Conservation (phyloP, 2,113 vertebrate genomes). For the Gracilinanus agilis region DNA sequence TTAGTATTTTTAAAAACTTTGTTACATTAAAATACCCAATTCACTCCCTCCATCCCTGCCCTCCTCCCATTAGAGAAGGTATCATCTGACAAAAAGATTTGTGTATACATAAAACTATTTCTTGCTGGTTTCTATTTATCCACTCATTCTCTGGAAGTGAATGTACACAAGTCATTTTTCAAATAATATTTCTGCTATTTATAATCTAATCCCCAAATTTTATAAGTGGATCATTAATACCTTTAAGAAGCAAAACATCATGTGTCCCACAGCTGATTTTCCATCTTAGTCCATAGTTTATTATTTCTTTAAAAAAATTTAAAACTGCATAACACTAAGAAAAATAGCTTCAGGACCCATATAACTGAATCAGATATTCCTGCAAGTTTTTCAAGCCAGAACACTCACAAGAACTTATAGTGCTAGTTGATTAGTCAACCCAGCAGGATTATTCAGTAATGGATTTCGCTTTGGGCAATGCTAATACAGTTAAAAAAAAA, state of each 20-base stretch:
- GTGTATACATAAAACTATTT: too few relatives aligned
- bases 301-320: neutral
- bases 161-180: too few relatives aligned
- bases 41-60: too few relatives aligned
- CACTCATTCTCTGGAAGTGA: too few relatives aligned
- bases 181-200: too few relatives aligned
- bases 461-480: constrained; percentile 19
- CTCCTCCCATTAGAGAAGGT: too few relatives aligned
- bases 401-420: neutral
- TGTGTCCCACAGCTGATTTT: constrained; percentile 35
- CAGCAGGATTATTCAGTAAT: constrained; percentile 19
- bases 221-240: constrained; percentile 5
- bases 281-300: constrained; percentile 13
- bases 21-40: too few relatives aligned
- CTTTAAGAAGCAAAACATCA: constrained; percentile 23
- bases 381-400: constrained; percentile 4
- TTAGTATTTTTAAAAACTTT: too few relatives aligned
- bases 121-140: too few relatives aligned
- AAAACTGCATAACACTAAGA: constrained; percentile 18
- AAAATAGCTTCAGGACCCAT: constrained; percentile 39
- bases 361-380: constrained; percentile 18
- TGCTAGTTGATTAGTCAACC: constrained; percentile 17
- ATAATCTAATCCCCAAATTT: constrained; percentile 8
- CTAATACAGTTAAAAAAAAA: neutral
- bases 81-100: too few relatives aligned